Base-by-base conservation (phyloP, 2,888 invertebrate genomes). In the Xanthostigma xanthostigma region DNA sequence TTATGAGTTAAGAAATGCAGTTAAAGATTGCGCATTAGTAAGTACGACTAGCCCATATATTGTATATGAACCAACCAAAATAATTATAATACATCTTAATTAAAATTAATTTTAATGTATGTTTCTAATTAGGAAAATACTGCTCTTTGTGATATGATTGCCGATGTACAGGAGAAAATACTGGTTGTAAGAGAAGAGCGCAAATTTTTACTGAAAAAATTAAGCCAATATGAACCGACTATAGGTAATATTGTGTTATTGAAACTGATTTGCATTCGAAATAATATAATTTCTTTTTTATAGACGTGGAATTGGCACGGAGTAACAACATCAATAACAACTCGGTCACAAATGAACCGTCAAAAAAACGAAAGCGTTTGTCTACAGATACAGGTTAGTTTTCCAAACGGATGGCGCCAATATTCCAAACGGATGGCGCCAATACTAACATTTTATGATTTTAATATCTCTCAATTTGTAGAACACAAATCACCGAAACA, bases 101-200 rank as follows among this genome's bases (percentile, higher is more conserved):
- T 41, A 46, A 46, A 42, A 42, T 35, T 37, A 27, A 45, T 39
- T 36, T 49, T 52, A 9, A 27, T 44, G 49, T 55, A 44, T 46
- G 8, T 17, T 17, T 13, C 2, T 36, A 17, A 60, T 3, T 58
- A 87, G 87, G 87, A 87, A 71, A 88, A 87, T 70, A 82, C 86
- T 46, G 84, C 86, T 6, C 64, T 92, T 3, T 90, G 91, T 65
- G 93, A 93, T 70, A 89, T 92, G 72, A 83, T 91, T 12, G 81
- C 86, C 1, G 78, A 82, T 64, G 78, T 85, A 53, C 91, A 93
- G 67, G 84, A 88, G 58, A 85, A 85, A 63, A 78, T 89, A 44
- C 66, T 82, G 33, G 75, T 83, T 46, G 80, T 84, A 1, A 85
- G 86, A 60, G 89, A 91, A 62, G 91, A 93, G 64, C 73, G 91